Base-by-base conservation (phyloP, 2,888 invertebrate species). In the Euzetes globulus region DNA sequence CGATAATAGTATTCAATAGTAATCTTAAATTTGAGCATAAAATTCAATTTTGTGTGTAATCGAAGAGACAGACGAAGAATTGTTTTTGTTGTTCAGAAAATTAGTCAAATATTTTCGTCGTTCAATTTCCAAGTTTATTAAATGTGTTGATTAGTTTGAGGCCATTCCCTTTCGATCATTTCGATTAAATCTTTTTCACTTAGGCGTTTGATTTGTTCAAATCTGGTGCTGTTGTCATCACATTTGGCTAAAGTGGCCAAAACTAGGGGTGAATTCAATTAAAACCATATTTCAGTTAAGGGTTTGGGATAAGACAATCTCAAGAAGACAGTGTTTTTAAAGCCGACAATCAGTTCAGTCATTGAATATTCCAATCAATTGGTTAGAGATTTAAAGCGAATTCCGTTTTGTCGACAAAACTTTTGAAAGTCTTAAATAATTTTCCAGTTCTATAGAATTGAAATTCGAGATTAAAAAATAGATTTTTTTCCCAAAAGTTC, bases 131-230 rank as follows among this genome's bases (percentile, higher is more conserved):
- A 41, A 11, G 33, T 41, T 41, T 41, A 41, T 41, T 41, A 9
- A 41, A 41, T 41, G 4, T 65, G 65, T 41, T 41, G 37, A 41
- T 70, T 70, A 47, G 47, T 47, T 70, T 47, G 45, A 45, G 70
- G 70, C 70, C 70, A 70, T 70, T 70, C 45, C 19, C 70, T 45
- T 70, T 47, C 70, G 45, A 45, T 47, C 47, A 70, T 22, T 25
- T 45, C 47, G 19, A 70, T 70, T n/a, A 47, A 70, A 37, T 70
- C 70, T 22, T 47, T 70, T 70, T 70, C 70, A 25, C 70, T 70
- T 27, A 45, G 27, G 22, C 15, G 37, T n/a, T 37, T 25, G 37
- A 45, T 70, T 47, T 70, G 45, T 47, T 47, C 45, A 45, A 47
- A 70, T 27, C 47, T 70, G 25, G 27, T 9, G n/a, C 27, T 47